phyloP scores from a whole-genome alignment of 2,113 vertebrate genomes.

The Ptilonorhynchus violaceus region DNA sequence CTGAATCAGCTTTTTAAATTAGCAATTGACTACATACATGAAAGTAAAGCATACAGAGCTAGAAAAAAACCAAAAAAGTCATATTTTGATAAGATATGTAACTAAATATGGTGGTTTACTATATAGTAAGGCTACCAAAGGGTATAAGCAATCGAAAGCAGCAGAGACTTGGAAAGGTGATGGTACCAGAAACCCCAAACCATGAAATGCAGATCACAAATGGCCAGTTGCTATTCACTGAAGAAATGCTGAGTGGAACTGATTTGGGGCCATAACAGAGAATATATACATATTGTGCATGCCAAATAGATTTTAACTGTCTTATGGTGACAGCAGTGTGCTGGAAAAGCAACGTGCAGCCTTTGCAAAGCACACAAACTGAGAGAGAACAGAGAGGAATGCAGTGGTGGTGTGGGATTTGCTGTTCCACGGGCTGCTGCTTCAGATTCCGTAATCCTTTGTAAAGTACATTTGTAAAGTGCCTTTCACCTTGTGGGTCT shows the following conservation, averaged over 20 bases:
- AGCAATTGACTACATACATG: background rate
- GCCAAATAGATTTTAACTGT: background rate
- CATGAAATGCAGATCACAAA: background rate
- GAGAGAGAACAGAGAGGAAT: background rate
- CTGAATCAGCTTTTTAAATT: background rate
- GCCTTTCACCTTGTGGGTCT: background rate
- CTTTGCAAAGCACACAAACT: background rate
- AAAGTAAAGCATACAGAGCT: background rate
- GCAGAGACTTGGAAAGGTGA: background rate
- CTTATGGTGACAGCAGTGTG: background rate
- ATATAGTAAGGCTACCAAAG: background rate
- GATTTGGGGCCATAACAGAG: background rate
- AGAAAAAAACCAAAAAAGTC: background rate
- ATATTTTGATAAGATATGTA: background rate
- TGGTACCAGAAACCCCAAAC: background rate
- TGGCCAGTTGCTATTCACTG: background rate
- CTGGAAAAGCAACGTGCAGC: accelerated
- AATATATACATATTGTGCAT: accelerated
- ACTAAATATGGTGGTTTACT: background rate
- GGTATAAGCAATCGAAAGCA: background rate
- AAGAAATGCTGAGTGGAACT: background rate
- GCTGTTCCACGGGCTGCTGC: background rate
- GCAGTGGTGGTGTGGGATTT: background rate
- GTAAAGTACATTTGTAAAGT: background rate
- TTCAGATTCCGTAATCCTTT: background rate